Evolutionary conservation across 2,113 vertebrate genomes (phyloP), one percentile per base, ranked within the genome.

Genomic region (Chlorodrepanis virens): DNA sequence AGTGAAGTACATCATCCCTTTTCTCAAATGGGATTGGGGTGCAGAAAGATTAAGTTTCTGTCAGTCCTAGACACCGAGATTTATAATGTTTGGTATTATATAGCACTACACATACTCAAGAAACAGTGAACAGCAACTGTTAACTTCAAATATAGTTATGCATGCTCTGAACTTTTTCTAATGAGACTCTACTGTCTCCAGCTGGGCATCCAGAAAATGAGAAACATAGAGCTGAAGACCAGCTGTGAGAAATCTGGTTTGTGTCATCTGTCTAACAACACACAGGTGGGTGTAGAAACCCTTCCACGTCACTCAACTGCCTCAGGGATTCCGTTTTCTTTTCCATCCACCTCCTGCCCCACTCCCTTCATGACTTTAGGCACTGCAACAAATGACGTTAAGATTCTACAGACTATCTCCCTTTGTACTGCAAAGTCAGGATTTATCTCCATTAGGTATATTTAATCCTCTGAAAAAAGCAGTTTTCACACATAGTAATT

Each of bases 161-260:
- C 5, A 5, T 65, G 53, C 25, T 91, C 81, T 87, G 65, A 50
- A 83, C 19, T 79, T 86, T 35, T 70, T 78, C 57, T 82, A 14
- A 45, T 57, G 65, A 79, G 81, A 77, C 49, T 12, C n/a, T 87
- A 50, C 57, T 82, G 44, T 85, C 60, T 94, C 74, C 75, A 93
- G 33, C 57, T 93, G 67, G 54, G 59, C 70, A 83, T 57, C 28
- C 54, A 83, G 57, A 95, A 87, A 91, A 91, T 59, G 28, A 85
- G 70, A 85, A 93, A 45, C 45, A 63, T 1, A 69, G 37, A 39
- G 52, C 33, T 40, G 78, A 74, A 80, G 50, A 80, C 12, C 54
- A 86, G 75, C 56, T 90, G 54, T 83, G 68, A 90, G 71, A 90
- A 92, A 90, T 86, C 21, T 70, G 59, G 13, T 76, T 92, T 90